These are phyloP conservation scores for Ophraella communa DNA, from an alignment of 2,888 invertebrate genomes.

Conservation along the genomic window DNA sequence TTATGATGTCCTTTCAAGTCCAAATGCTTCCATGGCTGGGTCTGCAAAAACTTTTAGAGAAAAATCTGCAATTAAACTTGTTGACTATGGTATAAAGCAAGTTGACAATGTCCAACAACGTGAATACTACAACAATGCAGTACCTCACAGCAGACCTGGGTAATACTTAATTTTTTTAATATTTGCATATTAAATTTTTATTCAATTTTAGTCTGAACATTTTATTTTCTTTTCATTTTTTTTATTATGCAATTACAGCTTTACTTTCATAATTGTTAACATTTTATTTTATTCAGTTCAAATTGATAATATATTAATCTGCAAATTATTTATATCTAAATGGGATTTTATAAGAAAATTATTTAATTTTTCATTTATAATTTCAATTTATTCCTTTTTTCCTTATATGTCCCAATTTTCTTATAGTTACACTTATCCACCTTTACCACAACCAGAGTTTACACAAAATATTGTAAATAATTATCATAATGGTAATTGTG, in stretches of 20 bases:
- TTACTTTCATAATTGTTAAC: too few relatives aligned
- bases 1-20: conserved; percentile 11
- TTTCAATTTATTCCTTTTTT: neutral
- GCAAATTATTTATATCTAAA: too few relatives aligned
- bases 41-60: conserved; percentile 19
- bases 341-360: too few relatives aligned
- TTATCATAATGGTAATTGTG: conserved; percentile 51
- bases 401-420: neutral
- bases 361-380: too few relatives aligned
- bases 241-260: too few relatives aligned
- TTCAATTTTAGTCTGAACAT: too few relatives aligned
- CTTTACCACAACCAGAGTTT: conserved; percentile 56
- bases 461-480: conserved; percentile 48
- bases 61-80: conserved; percentile 17
- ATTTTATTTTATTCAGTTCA: too few relatives aligned
- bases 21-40: conserved; percentile 11
- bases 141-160: conserved; percentile 18
- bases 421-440: conserved; percentile 46
- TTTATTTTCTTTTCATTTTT: neutral
- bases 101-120: conserved; percentile 23
- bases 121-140: conserved; percentile 29
- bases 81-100: conserved; percentile 14
- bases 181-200: too few relatives aligned
- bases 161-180: too few relatives aligned
- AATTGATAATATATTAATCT: too few relatives aligned